Evolutionary conservation across 2,888 invertebrate genomes (phyloP), one percentile per base, ranked within the genome.

Genomic region (Germaria angustata): DNA sequence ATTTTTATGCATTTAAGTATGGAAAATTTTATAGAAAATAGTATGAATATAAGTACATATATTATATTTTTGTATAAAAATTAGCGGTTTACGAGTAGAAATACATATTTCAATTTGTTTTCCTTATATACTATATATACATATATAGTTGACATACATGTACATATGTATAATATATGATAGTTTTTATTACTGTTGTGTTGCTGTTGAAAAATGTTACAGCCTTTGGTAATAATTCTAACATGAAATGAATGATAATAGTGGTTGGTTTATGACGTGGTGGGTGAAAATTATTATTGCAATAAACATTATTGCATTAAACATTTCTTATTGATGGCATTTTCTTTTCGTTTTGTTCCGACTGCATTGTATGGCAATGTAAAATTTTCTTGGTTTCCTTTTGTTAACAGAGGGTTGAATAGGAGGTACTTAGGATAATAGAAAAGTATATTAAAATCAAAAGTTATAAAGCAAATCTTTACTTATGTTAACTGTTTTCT

Each of bases 101-200:
- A 28, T 53, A 7, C 15, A 41, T 3, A 59, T 22, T 77, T 44
- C 15, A 7, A 11, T 66, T 66, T 46, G 15, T 69, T 53, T 57
- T 63, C 28, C 24, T 17, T 2, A 15, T 1, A 8, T 17, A 8
- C 86, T 87, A 86, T 84, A 86, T n/a, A n/a, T n/a, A n/a, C n/a
- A n/a, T n/a, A n/a, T n/a, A n/a, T n/a, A n/a, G n/a, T n/a, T n/a
- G n/a, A n/a, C n/a, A n/a, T n/a, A n/a, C n/a, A n/a, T n/a, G n/a
- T n/a, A n/a, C n/a, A n/a, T n/a, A n/a, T n/a, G n/a, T n/a, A n/a
- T n/a, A n/a, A n/a, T n/a, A n/a, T n/a, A n/a, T n/a, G n/a, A n/a
- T n/a, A n/a, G n/a, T n/a, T n/a, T n/a, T n/a, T n/a, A n/a, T n/a
- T n/a, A n/a, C n/a, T n/a, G n/a, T n/a, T n/a, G n/a, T 73, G 44